Evolutionary conservation across 1,140 invertebrate species (phyloP).

Genomic region (Cherax quadricarinatus): DNA sequence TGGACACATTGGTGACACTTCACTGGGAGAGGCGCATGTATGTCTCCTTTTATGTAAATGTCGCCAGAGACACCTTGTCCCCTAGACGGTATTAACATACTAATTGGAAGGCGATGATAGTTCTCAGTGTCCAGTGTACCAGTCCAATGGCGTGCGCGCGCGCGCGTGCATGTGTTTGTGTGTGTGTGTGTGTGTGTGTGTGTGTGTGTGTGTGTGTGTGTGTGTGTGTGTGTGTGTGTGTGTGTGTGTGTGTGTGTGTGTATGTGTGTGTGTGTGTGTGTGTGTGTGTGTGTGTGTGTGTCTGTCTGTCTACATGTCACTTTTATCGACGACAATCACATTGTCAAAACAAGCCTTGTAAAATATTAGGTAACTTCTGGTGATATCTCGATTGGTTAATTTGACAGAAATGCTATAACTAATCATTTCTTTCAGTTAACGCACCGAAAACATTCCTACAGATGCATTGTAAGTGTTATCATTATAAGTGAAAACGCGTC

Average conservation of each 20-base stretch:
- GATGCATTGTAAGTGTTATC: no score
- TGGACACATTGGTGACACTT: no score
- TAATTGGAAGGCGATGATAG: conserved; percentile 54
- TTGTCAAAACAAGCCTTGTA: no score
- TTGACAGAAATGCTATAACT: no score
- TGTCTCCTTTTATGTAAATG: conserved; percentile 45
- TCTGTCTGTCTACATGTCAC: conserved; percentile 1
- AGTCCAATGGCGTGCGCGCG: no score
- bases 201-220: conserved; percentile 23
- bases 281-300: conserved; percentile 40
- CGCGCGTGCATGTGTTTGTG: no score
- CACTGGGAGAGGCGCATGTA: not conserved
- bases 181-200: conserved; percentile 21
- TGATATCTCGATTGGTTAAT: no score
- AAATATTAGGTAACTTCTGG: no score
- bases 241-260: conserved; percentile 38
- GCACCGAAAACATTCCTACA: no score
- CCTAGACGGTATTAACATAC: conserved; percentile 40
- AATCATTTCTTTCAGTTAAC: no score
- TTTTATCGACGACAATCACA: no score
- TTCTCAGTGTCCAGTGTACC: not conserved
- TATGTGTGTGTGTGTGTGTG: conserved; percentile 39
- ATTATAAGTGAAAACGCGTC: no score
- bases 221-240: conserved; percentile 36
- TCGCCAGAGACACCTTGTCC: conserved; percentile 23